Base-by-base conservation (phyloP, 1,140 invertebrate species). In the Neoseiulus cucumeris region DNA sequence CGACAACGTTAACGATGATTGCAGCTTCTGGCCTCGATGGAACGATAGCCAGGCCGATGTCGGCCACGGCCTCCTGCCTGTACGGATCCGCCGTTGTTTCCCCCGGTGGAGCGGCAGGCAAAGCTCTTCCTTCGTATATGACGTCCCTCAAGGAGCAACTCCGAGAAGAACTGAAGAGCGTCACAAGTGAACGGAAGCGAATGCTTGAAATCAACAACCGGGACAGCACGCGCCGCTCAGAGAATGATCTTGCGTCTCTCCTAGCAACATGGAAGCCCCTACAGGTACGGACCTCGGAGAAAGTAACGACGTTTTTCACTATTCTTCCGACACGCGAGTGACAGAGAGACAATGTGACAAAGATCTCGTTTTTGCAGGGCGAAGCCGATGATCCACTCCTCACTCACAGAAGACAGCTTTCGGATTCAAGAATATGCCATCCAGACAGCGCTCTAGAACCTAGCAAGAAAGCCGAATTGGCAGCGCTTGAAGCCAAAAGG, bases 121-220 rank as follows among this genome's bases (percentile, higher is more conserved):
- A 72, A 17, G 75, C 77, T 66, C 73, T 80, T 44, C 78, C 78
- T 17, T 73, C 74, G 64, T 79, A 79, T 64, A 78, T 81, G 74
- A 78, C 78, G 70, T 77, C 73, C 33, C 70, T 80, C 30, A 79
- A 81, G 69, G 77, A 79, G 64, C 74, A 80, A 66, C 72, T 82
- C n/a, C 75, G 78, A 67, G 80, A 81, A 66, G 80, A 82, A 70
- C 70, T 81, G 28, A 75, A 78, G 68, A 72, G 75, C n/a, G 77
- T 76, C 7, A 76, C 76, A 9, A 72, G 74, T 64, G 75, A 78
- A 55, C 65, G 77, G 44, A 71, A 75, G 64, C 71, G 74, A 33
- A 70, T 76, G 68, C 70, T 78, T 42, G 76, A 78, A 69, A 70
- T 68, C 64, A 74, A 47, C 74, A 75, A 59, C 73, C 73, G 65